Evolutionary conservation across 2,888 invertebrate genomes (phyloP), one percentile per base, ranked within the genome.

Genomic region (Rhagium mordax): DNA sequence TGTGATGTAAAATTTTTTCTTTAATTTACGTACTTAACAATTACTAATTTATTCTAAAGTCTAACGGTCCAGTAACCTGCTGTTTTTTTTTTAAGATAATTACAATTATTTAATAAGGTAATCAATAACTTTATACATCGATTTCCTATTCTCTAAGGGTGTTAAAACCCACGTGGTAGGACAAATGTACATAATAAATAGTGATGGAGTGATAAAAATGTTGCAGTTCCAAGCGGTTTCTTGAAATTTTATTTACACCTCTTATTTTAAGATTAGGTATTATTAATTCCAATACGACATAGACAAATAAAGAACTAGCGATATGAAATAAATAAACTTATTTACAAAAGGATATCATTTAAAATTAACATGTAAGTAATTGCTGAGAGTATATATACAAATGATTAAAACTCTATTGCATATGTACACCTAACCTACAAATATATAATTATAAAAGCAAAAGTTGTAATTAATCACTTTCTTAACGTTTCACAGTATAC

Each of bases 391-490:
- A 60, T 60, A 60, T 78, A 76, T 79, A 80, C 79, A 79, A 80
- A 77, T 75, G 53, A 75, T 78, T 79, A 70, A 79, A 78, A 79
- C 76, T 77, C 72, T 74, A 75, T 79, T 73, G 71, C 69, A 75
- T 83, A 82, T 83, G 79, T 82, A 82, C 83, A 83, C 78, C 80
- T 82, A 81, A 81, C 79, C 82, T 82, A 81, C 78, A 71, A 62
- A 76, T 27, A 62, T 60, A 73, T 73, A 47, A 72, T 60, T 66
- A 75, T 75, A 59, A 71, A 76, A 74, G 72, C 76, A 76, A 76
- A 70, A 65, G 69, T 62, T 53, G 66, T 55, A 72, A 60, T 61
- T 48, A 57, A 72, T 73, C 71, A 72, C 74, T 64, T 70, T 71
- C 61, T 57, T 69, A 69, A 75, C 55, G 62, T 71, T 73, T 71